These are phyloP conservation scores for Pyrrhosoma nymphula DNA, from an alignment of 2,888 invertebrate genomes.

Conservation along the genomic window DNA sequence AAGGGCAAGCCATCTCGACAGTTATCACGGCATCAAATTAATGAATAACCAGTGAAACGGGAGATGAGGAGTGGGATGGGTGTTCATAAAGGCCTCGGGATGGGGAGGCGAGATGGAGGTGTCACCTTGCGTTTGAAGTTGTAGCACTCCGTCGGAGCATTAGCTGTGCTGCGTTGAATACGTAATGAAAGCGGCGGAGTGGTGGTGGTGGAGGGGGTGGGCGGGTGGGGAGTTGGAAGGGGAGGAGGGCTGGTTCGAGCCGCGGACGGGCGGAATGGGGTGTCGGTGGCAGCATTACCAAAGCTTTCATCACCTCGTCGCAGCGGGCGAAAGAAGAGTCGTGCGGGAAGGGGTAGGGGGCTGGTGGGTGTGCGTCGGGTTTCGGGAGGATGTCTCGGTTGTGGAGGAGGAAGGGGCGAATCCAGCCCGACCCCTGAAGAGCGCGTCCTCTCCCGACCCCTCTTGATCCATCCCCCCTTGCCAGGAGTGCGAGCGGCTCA, in stretches of 20 bases:
- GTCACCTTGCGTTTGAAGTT: conserved; percentile 66
- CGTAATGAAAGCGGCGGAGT: conserved; percentile 34
- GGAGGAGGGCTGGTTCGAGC: not conserved
- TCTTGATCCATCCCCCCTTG: too few species aligned
- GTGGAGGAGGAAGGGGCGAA: too few species aligned
- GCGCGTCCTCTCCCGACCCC: too few species aligned
- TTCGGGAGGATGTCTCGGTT: not conserved
- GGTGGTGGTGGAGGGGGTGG: not conserved
- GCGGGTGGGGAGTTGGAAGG: too few species aligned
- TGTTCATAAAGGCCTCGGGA: not conserved
- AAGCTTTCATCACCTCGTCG: conserved; percentile 47
- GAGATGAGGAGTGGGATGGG: not conserved
- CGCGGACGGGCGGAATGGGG: not conserved
- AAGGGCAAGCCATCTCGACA: conserved; percentile 39
- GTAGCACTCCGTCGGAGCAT: conserved; percentile 52
- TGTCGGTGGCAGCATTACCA: conserved; percentile 31
- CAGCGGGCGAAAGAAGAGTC: conserved; percentile 38
- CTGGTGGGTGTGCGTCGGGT: not conserved
- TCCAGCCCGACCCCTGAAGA: too few species aligned
- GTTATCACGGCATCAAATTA: conserved; percentile 63
- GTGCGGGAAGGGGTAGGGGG: conserved; percentile 2
- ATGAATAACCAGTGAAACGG: conserved; percentile 63
- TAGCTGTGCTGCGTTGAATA: conserved; percentile 62
- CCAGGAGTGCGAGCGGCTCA: too few species aligned
- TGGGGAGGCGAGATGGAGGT: conserved; percentile 44